Evolutionary conservation across 2,888 invertebrate species (phyloP).

Genomic region (Neelides folsomi): DNA sequence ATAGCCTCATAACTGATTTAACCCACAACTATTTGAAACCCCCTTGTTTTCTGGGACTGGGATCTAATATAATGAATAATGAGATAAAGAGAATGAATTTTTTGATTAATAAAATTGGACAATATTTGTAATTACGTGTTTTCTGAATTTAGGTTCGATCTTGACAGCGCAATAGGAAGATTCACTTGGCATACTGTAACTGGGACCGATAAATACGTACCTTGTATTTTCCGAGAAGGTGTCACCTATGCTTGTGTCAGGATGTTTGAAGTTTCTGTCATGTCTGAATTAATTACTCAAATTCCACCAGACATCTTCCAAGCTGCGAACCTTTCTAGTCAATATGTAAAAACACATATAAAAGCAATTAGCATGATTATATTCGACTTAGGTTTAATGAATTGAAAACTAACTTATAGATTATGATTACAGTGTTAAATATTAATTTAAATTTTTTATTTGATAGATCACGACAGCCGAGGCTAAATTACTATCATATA

Average conservation of each 20-base stretch:
- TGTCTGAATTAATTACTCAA: conserved; percentile 18
- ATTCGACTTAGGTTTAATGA: no score
- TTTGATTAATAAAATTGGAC: background rate
- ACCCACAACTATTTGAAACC: no score
- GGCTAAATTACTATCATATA: conserved; percentile 77
- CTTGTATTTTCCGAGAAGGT: conserved; percentile 68
- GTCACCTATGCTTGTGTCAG: conserved; percentile 86
- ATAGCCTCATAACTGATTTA: no score
- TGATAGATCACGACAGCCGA: conserved; percentile 57
- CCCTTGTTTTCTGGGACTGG: no score
- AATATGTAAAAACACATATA: conserved; percentile 19
- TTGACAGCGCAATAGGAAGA: conserved; percentile 25
- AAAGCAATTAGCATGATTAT: background rate
- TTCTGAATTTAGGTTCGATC: conserved; percentile 19
- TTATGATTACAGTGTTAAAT: no score
- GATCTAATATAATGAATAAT: no score
- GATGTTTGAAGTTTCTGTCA: conserved; percentile 77
- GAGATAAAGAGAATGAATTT: no score
- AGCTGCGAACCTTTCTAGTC: conserved; percentile 14
- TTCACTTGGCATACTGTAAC: conserved; percentile 26
- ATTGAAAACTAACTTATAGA: no score
- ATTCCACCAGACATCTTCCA: conserved; percentile 29
- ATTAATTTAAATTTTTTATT: conserved; percentile 42
- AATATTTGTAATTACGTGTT: background rate
- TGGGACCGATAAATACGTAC: conserved; percentile 43